Evolutionary conservation across 2,797 vertebrate genomes (phyloP).

Genomic region (Leptatherina wallacei): DNA sequence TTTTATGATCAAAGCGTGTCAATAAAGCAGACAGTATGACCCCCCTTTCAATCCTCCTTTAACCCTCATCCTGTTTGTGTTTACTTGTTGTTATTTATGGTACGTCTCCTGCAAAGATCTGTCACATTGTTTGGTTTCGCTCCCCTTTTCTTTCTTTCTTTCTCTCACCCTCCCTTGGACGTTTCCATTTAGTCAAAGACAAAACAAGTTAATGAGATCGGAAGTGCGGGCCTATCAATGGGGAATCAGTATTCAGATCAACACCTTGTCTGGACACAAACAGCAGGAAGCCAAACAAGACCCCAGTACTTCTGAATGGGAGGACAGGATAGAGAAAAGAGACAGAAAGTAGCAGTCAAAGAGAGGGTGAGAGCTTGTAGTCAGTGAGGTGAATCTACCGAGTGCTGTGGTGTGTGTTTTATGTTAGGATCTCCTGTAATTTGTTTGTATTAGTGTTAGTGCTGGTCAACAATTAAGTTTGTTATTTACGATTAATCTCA

Average conservation of each 20-base stretch:
- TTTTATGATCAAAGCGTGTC: conserved; percentile 23
- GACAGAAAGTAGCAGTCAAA: conserved; percentile 14
- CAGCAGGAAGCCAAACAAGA: conserved; percentile 83
- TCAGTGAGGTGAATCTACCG: conserved; percentile 15
- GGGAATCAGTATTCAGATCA: conserved; percentile 83
- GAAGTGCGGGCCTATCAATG: conserved; percentile 82
- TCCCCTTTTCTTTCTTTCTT: conserved; percentile 51
- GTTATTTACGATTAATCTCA: too few relatives aligned
- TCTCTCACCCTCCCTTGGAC: conserved; percentile 69
- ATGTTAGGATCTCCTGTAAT: conserved; percentile 6
- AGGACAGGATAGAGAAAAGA: conserved; percentile 51
- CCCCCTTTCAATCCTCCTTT: conserved; percentile 52
- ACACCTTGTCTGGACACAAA: conserved; percentile 81
- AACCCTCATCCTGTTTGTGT: conserved; percentile 73
- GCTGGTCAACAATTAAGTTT: background rate
- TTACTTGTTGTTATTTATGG: conserved; percentile 80
- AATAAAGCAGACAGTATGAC: conserved; percentile 28
- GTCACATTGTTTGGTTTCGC: conserved; percentile 67
- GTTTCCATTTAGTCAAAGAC: conserved; percentile 81
- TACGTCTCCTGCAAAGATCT: conserved; percentile 65
- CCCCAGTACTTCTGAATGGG: conserved; percentile 65
- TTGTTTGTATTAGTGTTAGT: background rate
- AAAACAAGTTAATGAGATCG: conserved; percentile 87
- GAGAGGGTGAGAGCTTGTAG: conserved; percentile 42
- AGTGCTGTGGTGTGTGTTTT: conserved; percentile 18